Evolutionary conservation across 1,140 invertebrate species (phyloP), one percentile per base, ranked within the genome.

Genomic region (Atopsyche davidsoni): DNA sequence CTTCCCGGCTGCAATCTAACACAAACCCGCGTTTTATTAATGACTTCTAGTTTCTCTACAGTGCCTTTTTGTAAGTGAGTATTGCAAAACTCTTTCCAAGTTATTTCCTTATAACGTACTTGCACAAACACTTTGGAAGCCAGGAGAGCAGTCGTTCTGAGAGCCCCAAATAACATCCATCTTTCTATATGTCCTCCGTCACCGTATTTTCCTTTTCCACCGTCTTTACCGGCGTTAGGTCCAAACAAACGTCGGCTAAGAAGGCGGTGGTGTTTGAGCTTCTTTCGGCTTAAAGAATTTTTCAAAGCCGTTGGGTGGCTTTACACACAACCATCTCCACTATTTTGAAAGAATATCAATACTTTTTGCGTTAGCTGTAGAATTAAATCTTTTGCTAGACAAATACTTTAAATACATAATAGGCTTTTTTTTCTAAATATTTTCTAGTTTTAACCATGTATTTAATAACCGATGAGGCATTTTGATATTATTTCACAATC

Each of bases 21-120:
- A 61, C 92, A 75, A 0, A 98, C 96, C 93, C 93, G 98, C 75
- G 96, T 96, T 69, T 98, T 98, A 74, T 99, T 98, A 6, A 98
- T 87, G 46, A 99, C 96, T 82, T 98, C 96, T 56, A 99, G 73
- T 72, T 92, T 92, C 59, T 97, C 92, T n/a, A 99, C 93, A 17
- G 83, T 66, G 48, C 91, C 89, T 68, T 85, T 85, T 38, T 80
- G 80, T 42, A 99, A 73, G 73, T 96, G 95, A 79, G 82, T 81
- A 61, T 90, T 87, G 23, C 93, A 82, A 75, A 99, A 99, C 63
- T 99, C 95, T 72, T 94, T 94, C 95, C 95, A 99, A 6, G 92
- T 92, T 47, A 99, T 95, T 79, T 99, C 96, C 73, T 85, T 86
- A 61, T 88, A 90, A 51, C 81, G 78, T 62, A 86, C 77, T 64